These are phyloP conservation scores for Clanis bilineata DNA, from an alignment of 2,888 invertebrate species.

Conservation along the genomic window DNA sequence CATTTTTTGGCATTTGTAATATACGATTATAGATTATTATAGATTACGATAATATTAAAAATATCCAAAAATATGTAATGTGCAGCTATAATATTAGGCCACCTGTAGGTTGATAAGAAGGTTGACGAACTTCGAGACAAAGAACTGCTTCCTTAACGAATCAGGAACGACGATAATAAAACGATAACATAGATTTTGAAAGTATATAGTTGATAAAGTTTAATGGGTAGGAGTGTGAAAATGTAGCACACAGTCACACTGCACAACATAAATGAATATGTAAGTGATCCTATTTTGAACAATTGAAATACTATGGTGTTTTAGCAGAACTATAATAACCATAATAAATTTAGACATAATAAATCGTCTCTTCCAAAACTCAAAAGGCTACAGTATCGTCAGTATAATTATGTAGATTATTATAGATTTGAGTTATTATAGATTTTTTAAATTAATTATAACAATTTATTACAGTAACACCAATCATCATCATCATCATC, in stretches of 20 bases:
- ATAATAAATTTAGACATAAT: too few relatives aligned
- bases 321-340: too few relatives aligned
- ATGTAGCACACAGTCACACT: background rate
- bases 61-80: conserved; percentile 33
- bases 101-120: conserved; percentile 62
- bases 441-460: too few relatives aligned
- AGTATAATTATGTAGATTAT: too few relatives aligned
- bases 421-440: too few relatives aligned
- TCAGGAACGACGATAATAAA: conserved; percentile 21
- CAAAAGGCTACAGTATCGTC: too few relatives aligned
- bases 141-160: conserved; percentile 19
- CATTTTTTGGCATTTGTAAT: too few relatives aligned
- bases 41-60: conserved; percentile 25
- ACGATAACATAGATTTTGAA: conserved; percentile 3
- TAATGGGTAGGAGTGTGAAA: background rate
- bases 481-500: too few relatives aligned
- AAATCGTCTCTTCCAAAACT: too few relatives aligned
- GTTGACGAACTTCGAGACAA: conserved; percentile 49
- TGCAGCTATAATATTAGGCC: conserved; percentile 50
- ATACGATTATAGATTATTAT: conserved; percentile 27
- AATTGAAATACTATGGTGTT: too few relatives aligned
- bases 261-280: background rate
- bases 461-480: too few relatives aligned
- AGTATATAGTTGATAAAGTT: background rate
- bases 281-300: background rate